Evolutionary conservation across 2,888 invertebrate species (phyloP).

Genomic region (Andrena dorsata): DNA sequence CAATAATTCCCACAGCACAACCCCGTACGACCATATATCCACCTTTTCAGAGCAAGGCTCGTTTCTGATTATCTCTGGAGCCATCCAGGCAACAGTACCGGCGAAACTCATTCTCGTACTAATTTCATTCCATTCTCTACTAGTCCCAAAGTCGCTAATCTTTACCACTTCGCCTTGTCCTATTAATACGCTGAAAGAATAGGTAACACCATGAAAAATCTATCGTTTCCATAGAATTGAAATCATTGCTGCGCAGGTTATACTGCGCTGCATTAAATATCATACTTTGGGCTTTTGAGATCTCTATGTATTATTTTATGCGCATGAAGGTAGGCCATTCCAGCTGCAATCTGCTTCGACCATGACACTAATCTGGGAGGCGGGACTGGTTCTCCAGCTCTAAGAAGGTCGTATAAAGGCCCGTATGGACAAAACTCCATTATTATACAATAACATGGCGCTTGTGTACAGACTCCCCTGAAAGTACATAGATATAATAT

Average conservation of each 20-base stretch:
- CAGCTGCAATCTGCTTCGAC: slow-evolving; percentile 97
- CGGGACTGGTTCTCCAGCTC: slow-evolving; percentile 93
- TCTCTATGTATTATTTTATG: slow-evolving; percentile 99
- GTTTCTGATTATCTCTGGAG: slow-evolving; percentile 98
- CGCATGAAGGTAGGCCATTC: slow-evolving; percentile 98
- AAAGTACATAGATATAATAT: slow-evolving; percentile 65
- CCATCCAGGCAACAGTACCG: slow-evolving; percentile 99
- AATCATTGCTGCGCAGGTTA: neutral
- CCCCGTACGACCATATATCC: slow-evolving; percentile 99
- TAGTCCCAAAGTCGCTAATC: slow-evolving; percentile 99
- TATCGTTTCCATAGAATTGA: neutral
- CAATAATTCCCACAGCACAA: slow-evolving; percentile 98
- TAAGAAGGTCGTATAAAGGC: slow-evolving; percentile 95
- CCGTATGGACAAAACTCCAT: slow-evolving; percentile 99
- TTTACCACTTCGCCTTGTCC: slow-evolving; percentile 93
- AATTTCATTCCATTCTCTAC: slow-evolving; percentile 96
- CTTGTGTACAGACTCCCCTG: slow-evolving; percentile 96
- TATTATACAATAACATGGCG: slow-evolving; percentile 96
- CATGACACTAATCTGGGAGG: slow-evolving; percentile 95
- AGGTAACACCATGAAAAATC: neutral
- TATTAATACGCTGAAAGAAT: slow-evolving; percentile 90
- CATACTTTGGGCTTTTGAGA: slow-evolving; percentile 99
- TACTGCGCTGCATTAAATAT: neutral
- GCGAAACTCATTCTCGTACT: slow-evolving; percentile 99
- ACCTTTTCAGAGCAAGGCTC: slow-evolving; percentile 99